Percentiles rank a stretch among this genome's conserved stretches.
Evolutionary conservation across 1,140 invertebrate genomes (phyloP).

Genomic region (Drosophila ohnishii): DNA sequence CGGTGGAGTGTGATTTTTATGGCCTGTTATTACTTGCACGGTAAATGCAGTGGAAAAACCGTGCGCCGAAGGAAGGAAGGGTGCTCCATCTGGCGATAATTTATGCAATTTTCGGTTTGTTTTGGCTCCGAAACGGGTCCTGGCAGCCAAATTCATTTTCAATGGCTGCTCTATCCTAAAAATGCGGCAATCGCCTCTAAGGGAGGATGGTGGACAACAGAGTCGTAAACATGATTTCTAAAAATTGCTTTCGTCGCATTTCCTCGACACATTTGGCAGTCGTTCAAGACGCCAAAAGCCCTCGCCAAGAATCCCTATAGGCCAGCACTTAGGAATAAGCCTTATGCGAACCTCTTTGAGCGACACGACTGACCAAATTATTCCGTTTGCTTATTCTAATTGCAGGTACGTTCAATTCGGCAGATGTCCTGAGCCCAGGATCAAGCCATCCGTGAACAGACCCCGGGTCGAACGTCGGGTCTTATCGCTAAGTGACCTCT

Average conservation of each 20-base stretch:
- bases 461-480: slow-evolving; percentile 15
- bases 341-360: slow-evolving; percentile 2
- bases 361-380: slow-evolving; percentile 36
- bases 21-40: slow-evolving; percentile 60
- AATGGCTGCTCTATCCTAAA: slow-evolving; percentile 53
- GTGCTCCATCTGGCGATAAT: slow-evolving; percentile 44
- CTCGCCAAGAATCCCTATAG: slow-evolving; percentile 13
- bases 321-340: slow-evolving; percentile 18
- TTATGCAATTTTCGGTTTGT: slow-evolving; percentile 69
- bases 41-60: slow-evolving; percentile 71
- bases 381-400: slow-evolving; percentile 39
- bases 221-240: slow-evolving; percentile 57
- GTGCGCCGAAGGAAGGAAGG: slow-evolving; percentile 3
- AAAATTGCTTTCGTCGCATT: slow-evolving; percentile 67
- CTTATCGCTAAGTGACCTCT: slow-evolving; percentile 68
- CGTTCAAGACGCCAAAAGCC: slow-evolving; percentile 37
- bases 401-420: slow-evolving; percentile 47
- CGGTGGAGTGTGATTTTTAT: slow-evolving; percentile 62
- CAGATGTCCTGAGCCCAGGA: slow-evolving; percentile 19
- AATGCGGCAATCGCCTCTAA: slow-evolving; percentile 61
- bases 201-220: slow-evolving; percentile 38
- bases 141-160: slow-evolving; percentile 41
- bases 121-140: slow-evolving; percentile 34
- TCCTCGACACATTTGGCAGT: slow-evolving; percentile 65
- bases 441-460: slow-evolving; percentile 30